Evolutionary conservation across 2,113 vertebrate genomes (phyloP).

Genomic region (Vidua macroura): DNA sequence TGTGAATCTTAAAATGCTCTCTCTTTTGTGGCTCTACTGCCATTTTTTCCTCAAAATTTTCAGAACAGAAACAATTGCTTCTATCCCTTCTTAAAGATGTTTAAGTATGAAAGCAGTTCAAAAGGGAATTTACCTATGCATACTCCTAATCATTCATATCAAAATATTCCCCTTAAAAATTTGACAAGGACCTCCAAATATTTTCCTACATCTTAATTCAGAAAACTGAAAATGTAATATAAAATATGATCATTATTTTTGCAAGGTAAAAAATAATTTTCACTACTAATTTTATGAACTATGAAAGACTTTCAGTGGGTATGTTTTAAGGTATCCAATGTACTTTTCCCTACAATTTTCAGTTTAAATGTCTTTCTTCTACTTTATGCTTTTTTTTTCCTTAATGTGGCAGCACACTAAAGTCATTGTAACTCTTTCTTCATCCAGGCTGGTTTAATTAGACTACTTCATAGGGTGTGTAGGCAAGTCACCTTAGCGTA

Average conservation of each 20-base stretch:
- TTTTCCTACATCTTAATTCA: background rate
- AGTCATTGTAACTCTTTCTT: background rate
- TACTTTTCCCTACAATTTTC: background rate
- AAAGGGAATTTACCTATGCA: background rate
- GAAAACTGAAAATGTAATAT: background rate
- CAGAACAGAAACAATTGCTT: conserved; percentile 18
- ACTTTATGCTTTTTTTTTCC: background rate
- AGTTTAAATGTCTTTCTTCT: background rate
- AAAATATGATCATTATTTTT: background rate
- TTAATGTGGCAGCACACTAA: background rate
- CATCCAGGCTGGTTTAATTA: background rate
- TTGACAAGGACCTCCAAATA: background rate
- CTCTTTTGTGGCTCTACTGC: background rate
- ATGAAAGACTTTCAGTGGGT: background rate
- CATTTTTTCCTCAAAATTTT: conserved; percentile 31
- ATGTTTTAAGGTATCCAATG: background rate
- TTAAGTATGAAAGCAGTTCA: conserved; percentile 10
- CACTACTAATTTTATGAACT: background rate
- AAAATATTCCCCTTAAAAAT: background rate
- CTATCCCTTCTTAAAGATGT: background rate
- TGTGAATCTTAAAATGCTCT: conserved; percentile 5
- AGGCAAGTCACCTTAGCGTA: background rate
- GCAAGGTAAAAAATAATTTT: background rate
- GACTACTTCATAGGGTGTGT: background rate
- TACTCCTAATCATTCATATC: background rate